Evolutionary conservation across 2,797 vertebrate species (phyloP).

Genomic region (Spheniscus humboldti): DNA sequence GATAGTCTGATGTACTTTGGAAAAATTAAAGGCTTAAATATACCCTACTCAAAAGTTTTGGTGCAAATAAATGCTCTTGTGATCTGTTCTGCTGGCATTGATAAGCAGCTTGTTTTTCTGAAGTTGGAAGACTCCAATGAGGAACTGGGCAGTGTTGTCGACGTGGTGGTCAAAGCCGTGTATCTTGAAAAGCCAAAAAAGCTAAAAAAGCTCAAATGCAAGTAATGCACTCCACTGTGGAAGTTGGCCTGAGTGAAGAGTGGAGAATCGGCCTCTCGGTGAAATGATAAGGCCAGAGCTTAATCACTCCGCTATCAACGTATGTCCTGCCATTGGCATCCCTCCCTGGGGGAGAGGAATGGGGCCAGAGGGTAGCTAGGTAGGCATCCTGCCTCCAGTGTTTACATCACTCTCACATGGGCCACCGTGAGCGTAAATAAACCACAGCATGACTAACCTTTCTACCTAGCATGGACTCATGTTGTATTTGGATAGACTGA

Average conservation of each 20-base stretch:
- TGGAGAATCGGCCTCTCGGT: not conserved
- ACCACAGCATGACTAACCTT: slow-evolving; percentile 4
- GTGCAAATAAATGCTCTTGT: not conserved
- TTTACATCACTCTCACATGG: not conserved
- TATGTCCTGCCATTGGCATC: not conserved
- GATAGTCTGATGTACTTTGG: not conserved
- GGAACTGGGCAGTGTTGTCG: not conserved
- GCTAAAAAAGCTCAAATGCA: not conserved
- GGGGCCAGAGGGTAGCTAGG: not conserved
- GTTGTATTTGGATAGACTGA: not conserved
- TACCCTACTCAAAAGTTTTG: not conserved
- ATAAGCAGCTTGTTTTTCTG: not conserved
- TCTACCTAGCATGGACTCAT: slow-evolving; percentile 1
- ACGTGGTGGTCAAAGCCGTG: not conserved
- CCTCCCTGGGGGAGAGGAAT: not conserved
- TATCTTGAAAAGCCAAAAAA: not conserved
- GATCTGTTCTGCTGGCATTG: not conserved
- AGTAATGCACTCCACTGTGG: not conserved
- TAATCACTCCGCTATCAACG: accelerated
- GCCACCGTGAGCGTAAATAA: not conserved
- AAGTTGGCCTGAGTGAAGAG: not conserved
- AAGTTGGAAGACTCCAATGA: not conserved
- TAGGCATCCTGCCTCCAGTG: not conserved
- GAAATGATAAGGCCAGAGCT: not conserved
- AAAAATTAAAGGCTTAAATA: not conserved